These are phyloP conservation scores for Miniopterus natalensis DNA, from an alignment of 2,113 vertebrate species.

Conservation along the genomic window DNA sequence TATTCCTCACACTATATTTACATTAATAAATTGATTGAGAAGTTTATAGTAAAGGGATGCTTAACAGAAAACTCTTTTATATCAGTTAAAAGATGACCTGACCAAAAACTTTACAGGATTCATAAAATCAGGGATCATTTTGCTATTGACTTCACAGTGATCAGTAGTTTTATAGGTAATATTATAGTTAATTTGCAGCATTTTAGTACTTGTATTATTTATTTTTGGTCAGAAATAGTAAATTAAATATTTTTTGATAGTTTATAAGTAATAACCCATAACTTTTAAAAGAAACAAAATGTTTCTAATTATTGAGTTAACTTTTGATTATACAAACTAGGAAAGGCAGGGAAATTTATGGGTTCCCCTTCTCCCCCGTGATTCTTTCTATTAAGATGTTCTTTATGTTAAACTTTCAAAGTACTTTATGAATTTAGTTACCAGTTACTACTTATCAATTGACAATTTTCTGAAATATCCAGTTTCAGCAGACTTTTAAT, in stretches of 20 bases:
- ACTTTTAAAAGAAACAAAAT: conserved; percentile 89
- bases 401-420: conserved; percentile 89
- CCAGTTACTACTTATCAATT: conserved; percentile 88
- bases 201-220: conserved; percentile 92
- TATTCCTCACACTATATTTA: conserved; percentile 88
- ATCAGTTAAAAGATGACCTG: conserved; percentile 91
- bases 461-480: conserved; percentile 88
- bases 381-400: conserved; percentile 86
- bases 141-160: conserved; percentile 92
- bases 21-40: conserved; percentile 87
- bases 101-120: conserved; percentile 91
- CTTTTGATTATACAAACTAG: conserved; percentile 88
- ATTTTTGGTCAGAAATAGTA: conserved; percentile 92
- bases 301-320: conserved; percentile 90
- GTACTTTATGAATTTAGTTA: conserved; percentile 90
- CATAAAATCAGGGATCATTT: conserved; percentile 93
- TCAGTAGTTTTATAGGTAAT: conserved; percentile 93
- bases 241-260: conserved; percentile 94
- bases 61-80: conserved; percentile 88
- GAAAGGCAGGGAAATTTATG: conserved; percentile 91
- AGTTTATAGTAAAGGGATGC: conserved; percentile 89
- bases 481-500: conserved; percentile 91
- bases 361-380: conserved; percentile 86
- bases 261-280: conserved; percentile 91
- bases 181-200: conserved; percentile 92